These are phyloP conservation scores for Hycleus cichorii DNA, from an alignment of 1,140 invertebrate species.

Conservation along the genomic window DNA sequence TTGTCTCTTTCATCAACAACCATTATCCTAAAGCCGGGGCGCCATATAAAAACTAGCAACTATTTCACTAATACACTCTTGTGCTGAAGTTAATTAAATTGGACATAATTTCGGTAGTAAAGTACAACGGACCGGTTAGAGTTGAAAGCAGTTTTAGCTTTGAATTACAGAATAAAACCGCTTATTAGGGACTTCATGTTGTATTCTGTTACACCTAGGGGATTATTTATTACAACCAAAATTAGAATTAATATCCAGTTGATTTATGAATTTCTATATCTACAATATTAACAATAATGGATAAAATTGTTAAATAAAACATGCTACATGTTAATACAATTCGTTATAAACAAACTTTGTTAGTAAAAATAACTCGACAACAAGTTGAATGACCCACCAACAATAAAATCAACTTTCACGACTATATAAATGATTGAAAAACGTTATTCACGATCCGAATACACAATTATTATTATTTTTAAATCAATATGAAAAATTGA, in stretches of 20 bases:
- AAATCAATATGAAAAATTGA: no score
- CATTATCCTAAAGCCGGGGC: constrained; percentile 4
- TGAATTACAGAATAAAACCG: constrained; percentile 15
- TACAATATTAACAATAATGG: no score
- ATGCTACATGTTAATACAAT: neutral
- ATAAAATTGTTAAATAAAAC: no score
- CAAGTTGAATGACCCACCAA: constrained; percentile 6
- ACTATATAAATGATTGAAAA: constrained; percentile 6
- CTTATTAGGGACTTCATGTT: constrained; percentile 9
- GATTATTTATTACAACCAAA: constrained; percentile 2
- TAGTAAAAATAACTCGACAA: neutral
- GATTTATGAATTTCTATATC: no score
- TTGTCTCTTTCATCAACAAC: constrained; percentile 1
- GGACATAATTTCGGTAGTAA: constrained; percentile 12
- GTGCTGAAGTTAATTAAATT: constrained; percentile 7
- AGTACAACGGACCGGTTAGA: constrained; percentile 10
- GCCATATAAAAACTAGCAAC: constrained; percentile 8
- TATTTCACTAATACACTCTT: neutral
- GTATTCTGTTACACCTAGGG: constrained; percentile 8
- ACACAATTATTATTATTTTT: no score
- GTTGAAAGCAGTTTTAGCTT: constrained; percentile 10
- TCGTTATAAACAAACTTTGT: constrained; percentile 7
- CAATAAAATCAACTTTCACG: constrained; percentile 9
- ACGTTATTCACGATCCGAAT: no score
- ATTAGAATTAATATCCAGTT: no score